Evolutionary conservation across 2,797 vertebrate genomes (phyloP), one percentile per base, ranked within the genome.

Genomic region (Platyrinchus mystaceus): DNA sequence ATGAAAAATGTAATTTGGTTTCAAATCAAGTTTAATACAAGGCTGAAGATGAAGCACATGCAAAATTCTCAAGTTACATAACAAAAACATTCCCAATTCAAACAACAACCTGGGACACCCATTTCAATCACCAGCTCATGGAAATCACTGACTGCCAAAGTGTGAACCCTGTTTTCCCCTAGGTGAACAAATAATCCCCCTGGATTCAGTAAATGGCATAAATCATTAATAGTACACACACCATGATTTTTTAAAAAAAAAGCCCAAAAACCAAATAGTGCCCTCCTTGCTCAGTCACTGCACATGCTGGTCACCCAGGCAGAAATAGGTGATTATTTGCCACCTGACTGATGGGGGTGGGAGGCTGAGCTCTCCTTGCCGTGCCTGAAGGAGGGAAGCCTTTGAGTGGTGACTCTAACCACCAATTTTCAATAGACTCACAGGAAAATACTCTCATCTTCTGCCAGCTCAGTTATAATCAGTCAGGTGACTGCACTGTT

Each of bases 251-350:
- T 47, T 23, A 64, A 62, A 58, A 82, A 6, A 13, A 55, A 74
- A 52, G n/a, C n/a, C n/a, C n/a, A 41, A 36, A 7, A 21, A 44
- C 11, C 1, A 1, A 44, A 36, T 3, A 44, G 14, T 52, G 3
- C 32, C 52, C 7, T 39, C 24, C 55, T 32, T 26, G 7, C 23
- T 12, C 8, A 59, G 3, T 22, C 49, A 12, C 19, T 69, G 34
- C 39, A 44, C 26, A 13, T 4, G 10, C 56, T 86, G 41, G 62
- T 78, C 22, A 70, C 27, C n/a, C 49, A 49, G 30, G 41, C 1
- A 80, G 55, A 43, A 82, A 68, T 22, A 27, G 26, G 41, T 23
- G 39, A 71, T 50, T 28, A 24, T 8, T 22, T 26, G 19, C 4
- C 28, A 23, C n/a, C 26, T 69, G 23, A 30, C 52, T 75, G 13